Base-by-base conservation (phyloP, 2,888 invertebrate genomes). In the Ligdia adustata region DNA sequence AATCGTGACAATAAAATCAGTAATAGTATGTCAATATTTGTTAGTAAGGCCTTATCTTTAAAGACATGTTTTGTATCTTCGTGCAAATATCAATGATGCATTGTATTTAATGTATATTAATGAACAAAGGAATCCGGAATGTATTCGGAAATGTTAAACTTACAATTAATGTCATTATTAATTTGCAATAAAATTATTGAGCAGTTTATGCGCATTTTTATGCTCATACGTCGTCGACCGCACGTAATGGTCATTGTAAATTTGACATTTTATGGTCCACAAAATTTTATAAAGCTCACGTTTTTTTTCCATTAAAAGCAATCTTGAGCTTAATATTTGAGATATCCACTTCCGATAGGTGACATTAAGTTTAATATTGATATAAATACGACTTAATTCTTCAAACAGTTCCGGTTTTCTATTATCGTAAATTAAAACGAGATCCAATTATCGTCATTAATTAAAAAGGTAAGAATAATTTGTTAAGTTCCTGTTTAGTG, bases 101-200 rank as follows among this genome's bases (percentile, higher is more conserved):
- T n/a, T n/a, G n/a, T n/a, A n/a, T n/a, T n/a, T n/a, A n/a, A n/a
- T n/a, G n/a, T n/a, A n/a, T n/a, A n/a, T 42, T 48, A 22, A 45
- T 55, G 53, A 52, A 39, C 48, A 44, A 48, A 51, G 49, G 49
- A 57, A 59, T 42, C 54, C 57, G 60, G 59, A 60, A 64, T 57
- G 55, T 55, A 63, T 57, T 37, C 42, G 55, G 52, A 42, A 28
- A 48, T 24, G 24, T 41, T 37, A 31, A 37, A 48, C 40, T 31
- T 51, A 64, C 55, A 66, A 73, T 76, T 68, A 74, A 72, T 57
- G 71, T 72, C 67, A 63, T 64, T 65, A 67, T 77, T 70, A 73
- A 73, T 79, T 78, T 65, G 70, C 75, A 71, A 69, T 68, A 69
- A 70, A 73, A 73, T 74, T 64, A 75, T 72, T 62, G 63, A 57